Evolutionary conservation across 2,113 vertebrate genomes (phyloP), one percentile per base, ranked within the genome.

Genomic region (Festucalex cinctus): DNA sequence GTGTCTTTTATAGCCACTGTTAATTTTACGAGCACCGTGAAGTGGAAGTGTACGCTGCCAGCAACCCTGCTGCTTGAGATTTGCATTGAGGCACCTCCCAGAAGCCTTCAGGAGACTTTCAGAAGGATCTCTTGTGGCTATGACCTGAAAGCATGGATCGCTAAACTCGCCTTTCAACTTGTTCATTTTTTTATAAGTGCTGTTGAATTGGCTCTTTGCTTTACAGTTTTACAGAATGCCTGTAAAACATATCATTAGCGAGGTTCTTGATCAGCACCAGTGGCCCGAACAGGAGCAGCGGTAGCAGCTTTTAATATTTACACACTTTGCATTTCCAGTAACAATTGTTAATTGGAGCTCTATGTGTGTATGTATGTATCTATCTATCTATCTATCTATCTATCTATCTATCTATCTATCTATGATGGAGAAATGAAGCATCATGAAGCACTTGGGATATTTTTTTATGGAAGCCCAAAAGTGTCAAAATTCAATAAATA

Each of bases 21-120:
- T 89, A 88, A 91, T 91, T 91, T 92, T 89, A 91, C 76, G 78
- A 75, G 65, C 83, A 83, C 73, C 59, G 80, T 92, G 54, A 89
- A 89, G 86, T 81, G 79, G 79, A 88, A 78, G 85, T 86, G 80
- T 66, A 72, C 53, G 77, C 73, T 90, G 87, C 89, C 89, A 88
- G 86, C 81, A 59, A 83, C 66, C 76, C 66, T 63, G 77, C 81
- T 80, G 79, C 78, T 84, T 76, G 82, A 88, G 63, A 65, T 78
- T 74, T 69, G 69, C 61, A 72, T 73, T 64, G n/a, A 39, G 24
- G 16, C 32, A 24, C 13, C 59, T 24, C 43, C 64, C 49, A 4
- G 13, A 66, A 48, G 54, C 28, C 53, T 60, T 22, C 41, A 56
- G 48, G 9, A 54, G 13, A 59, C 35, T 73, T 22, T 32, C 10